phyloP scores from a whole-genome alignment of 2,888 invertebrate species.

The Hesperia comma region DNA sequence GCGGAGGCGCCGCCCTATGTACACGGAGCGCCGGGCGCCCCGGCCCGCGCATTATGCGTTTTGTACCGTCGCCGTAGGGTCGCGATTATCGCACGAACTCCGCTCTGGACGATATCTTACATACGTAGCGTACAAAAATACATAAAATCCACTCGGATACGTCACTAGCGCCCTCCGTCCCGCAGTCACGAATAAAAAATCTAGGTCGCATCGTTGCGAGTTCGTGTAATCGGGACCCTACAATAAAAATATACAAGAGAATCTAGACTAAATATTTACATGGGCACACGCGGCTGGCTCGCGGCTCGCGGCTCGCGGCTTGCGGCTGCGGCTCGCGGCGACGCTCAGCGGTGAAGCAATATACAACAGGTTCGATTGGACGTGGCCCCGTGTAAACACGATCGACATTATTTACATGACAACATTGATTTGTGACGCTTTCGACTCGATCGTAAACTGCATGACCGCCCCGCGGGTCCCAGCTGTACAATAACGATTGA shows the following conservation, averaged over 20 bases:
- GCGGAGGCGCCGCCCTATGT: conserved; percentile 46
- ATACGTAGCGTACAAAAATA: conserved; percentile 15
- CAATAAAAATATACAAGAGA: conserved; percentile 49
- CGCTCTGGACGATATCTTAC: conserved; percentile 10
- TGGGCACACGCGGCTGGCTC: conserved; percentile 25
- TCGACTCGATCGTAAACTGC: not conserved
- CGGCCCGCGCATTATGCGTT: conserved; percentile 64
- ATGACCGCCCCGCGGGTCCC: conserved; percentile 32
- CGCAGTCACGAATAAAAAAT: conserved; percentile 3
- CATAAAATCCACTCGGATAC: conserved; percentile 11
- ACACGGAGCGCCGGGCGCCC: conserved; percentile 44
- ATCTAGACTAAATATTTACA: conserved; percentile 53
- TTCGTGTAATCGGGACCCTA: conserved; percentile 71
- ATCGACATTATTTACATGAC: conserved; percentile 10
- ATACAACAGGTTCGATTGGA: conserved; percentile 29
- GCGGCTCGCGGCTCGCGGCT: conserved; percentile 28
- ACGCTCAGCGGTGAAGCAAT: conserved; percentile 29
- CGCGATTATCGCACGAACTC: conserved; percentile 60
- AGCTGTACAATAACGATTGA: not conserved
- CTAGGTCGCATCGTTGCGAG: conserved; percentile 41
- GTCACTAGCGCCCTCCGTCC: conserved; percentile 18
- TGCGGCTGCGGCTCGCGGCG: conserved; percentile 14
- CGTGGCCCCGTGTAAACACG: conserved; percentile 6
- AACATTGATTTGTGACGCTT: conserved; percentile 4
- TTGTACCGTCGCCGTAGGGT: conserved; percentile 72